phyloP scores from a whole-genome alignment of 1,140 invertebrate species.

The Lasioglossum albipes region DNA sequence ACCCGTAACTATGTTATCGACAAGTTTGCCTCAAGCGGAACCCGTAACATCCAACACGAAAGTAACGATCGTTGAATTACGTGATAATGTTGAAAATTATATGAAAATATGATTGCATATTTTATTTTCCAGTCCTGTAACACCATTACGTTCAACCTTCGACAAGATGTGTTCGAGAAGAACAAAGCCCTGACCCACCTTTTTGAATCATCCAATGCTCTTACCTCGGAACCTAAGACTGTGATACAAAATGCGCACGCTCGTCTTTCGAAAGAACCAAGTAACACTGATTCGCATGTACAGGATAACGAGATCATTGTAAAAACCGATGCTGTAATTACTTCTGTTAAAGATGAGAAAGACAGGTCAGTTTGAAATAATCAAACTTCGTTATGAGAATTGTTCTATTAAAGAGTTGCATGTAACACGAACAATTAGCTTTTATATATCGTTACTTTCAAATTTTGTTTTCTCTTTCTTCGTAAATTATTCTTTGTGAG shows the following conservation, averaged over 20 bases:
- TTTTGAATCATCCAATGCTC: conserved; percentile 65
- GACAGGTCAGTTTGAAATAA: conserved; percentile 52
- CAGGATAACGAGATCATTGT: conserved; percentile 47
- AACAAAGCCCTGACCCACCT: conserved; percentile 65
- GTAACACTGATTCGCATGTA: conserved; percentile 60
- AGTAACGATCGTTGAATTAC: conserved; percentile 32
- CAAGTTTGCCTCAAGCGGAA: conserved; percentile 58
- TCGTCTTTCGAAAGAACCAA: conserved; percentile 61
- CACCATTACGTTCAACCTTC: conserved; percentile 66
- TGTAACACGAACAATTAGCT: conserved; percentile 20
- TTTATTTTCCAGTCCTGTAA: conserved; percentile 65
- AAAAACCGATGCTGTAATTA: conserved; percentile 47
- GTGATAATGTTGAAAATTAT: too few species aligned
- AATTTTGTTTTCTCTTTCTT: conserved; percentile 3
- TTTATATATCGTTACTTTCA: conserved; percentile 14
- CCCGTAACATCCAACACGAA: conserved; percentile 58
- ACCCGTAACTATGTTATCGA: conserved; percentile 58
- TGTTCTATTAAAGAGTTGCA: conserved; percentile 28
- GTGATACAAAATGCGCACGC: conserved; percentile 60
- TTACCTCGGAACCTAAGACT: conserved; percentile 67
- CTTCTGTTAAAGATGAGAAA: conserved; percentile 49
- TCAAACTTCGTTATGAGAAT: conserved; percentile 12
- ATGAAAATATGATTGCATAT: background rate
- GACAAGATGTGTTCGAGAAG: conserved; percentile 64
- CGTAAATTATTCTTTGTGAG: conserved; percentile 34